Conservation (phyloP, 2,113 vertebrate species). For the Grus americana region DNA sequence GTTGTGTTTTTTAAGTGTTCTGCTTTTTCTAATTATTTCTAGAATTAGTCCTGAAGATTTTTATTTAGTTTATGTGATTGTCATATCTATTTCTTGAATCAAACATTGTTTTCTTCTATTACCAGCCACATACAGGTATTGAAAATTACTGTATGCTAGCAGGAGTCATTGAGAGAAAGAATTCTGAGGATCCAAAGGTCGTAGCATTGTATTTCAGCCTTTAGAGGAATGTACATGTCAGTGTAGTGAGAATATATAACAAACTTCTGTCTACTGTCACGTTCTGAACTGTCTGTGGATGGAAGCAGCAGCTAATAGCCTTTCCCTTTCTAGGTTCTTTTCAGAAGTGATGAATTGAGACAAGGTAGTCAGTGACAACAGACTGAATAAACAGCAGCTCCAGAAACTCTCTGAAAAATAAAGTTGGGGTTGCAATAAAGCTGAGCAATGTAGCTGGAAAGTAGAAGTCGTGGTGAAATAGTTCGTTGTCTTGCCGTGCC, state of each 20-base stretch:
- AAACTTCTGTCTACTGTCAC: not conserved
- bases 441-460: not conserved
- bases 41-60: not conserved
- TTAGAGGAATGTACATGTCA: not conserved
- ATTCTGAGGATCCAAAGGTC: not conserved
- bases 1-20: not conserved
- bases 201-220: not conserved
- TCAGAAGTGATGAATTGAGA: not conserved
- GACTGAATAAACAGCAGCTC: not conserved
- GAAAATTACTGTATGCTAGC: not conserved
- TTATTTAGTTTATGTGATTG: not conserved
- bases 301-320: not conserved
- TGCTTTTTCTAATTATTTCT: not conserved
- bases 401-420: not conserved
- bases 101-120: not conserved
- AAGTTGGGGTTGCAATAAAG: not conserved
- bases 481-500: not conserved
- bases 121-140: not conserved
- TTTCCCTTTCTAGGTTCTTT: not conserved
- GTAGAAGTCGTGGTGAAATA: not conserved
- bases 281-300: not conserved
- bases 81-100: not conserved
- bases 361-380: not conserved
- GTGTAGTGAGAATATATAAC: not conserved
- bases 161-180: not conserved